These are phyloP conservation scores for Wiebesia pumilae DNA, from an alignment of 1,140 invertebrate species.

Conservation along the genomic window DNA sequence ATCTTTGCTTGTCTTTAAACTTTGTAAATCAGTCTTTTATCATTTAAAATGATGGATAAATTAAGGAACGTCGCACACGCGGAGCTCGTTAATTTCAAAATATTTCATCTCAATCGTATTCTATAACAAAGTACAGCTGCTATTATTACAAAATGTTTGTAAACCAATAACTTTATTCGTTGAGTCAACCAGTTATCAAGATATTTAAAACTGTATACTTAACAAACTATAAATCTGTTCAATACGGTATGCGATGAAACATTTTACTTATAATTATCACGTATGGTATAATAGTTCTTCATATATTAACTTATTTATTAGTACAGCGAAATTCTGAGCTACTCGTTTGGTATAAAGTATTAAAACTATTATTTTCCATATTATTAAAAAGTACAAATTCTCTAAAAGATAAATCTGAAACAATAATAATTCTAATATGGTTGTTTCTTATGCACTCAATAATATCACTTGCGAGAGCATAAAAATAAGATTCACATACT, in stretches of 20 bases:
- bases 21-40: not conserved
- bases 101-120: not conserved
- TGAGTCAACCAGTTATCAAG: not conserved
- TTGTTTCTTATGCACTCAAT: not conserved
- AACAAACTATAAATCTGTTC: not conserved
- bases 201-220: not conserved
- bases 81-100: not conserved
- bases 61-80: not conserved
- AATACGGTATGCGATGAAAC: not conserved
- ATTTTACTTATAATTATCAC: not conserved
- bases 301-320: not conserved
- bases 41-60: not conserved
- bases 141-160: slow-evolving; percentile 2
- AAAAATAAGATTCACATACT: too few species aligned
- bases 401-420: not conserved
- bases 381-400: not conserved
- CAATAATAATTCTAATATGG: not conserved
- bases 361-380: not conserved
- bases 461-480: too few species aligned
- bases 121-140: not conserved
- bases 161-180: slow-evolving; percentile 9
- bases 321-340: not conserved
- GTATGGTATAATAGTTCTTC: not conserved
- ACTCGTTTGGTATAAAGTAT: not conserved
- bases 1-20: not conserved